Conservation (phyloP, 2,113 vertebrate genomes). For the Phyllostomus discolor region DNA sequence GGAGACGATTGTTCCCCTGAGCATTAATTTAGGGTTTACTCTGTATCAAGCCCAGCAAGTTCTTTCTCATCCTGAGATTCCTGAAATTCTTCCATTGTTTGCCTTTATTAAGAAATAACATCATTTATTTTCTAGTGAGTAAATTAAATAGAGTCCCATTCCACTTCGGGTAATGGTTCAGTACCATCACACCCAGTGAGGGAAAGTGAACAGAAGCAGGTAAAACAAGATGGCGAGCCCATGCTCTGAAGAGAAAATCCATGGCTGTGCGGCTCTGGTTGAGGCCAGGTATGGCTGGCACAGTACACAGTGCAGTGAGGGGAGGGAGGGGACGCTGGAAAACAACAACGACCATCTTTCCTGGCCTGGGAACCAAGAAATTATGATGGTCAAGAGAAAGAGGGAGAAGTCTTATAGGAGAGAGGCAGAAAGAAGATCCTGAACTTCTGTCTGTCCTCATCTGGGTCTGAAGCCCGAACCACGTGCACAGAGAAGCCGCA, state of each 20-base stretch:
- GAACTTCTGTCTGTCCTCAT: neutral
- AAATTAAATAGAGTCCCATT: neutral
- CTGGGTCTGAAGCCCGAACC: neutral
- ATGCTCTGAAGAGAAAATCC: neutral
- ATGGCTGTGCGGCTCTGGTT: neutral
- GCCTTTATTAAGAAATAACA: neutral
- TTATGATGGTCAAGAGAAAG: neutral
- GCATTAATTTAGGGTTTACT: neutral
- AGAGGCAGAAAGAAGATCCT: neutral
- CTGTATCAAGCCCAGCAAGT: neutral
- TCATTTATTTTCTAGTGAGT: neutral
- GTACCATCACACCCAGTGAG: too few relatives aligned
- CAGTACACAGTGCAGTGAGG: neutral
- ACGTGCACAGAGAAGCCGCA: neutral
- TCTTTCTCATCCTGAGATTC: neutral
- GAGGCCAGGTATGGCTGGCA: neutral
- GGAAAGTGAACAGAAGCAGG: neutral
- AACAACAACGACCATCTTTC: neutral
- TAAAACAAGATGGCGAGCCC: neutral
- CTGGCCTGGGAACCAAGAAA: neutral
- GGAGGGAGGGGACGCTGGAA: rapidly evolving
- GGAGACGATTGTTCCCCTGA: neutral
- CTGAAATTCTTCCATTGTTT: neutral
- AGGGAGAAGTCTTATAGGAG: neutral
- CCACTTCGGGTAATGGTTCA: neutral